Evolutionary conservation across 2,113 vertebrate genomes (phyloP).

Genomic region (Balaeniceps rex): DNA sequence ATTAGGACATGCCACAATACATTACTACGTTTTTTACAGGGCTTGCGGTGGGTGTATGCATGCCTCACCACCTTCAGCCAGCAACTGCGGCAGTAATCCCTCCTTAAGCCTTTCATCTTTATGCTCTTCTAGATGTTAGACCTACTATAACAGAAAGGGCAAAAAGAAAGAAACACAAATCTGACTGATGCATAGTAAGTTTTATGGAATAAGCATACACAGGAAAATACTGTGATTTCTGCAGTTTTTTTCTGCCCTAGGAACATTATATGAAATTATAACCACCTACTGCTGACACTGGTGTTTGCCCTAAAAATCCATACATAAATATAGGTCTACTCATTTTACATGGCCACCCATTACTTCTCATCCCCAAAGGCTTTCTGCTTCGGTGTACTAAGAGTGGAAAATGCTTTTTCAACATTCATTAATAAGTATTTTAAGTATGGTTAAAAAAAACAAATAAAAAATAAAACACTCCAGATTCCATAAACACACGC

Average conservation of each 20-base stretch:
- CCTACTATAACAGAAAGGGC: not conserved
- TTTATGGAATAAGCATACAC: not conserved
- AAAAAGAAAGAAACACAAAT: not conserved
- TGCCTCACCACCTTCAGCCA: not conserved
- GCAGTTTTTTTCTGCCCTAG: not conserved
- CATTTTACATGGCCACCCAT: not conserved
- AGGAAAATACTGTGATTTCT: not conserved
- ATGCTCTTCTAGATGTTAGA: not conserved
- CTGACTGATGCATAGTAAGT: not conserved
- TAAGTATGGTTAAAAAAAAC: not conserved
- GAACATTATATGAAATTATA: not conserved
- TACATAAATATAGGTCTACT: not conserved
- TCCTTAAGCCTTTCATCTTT: not conserved
- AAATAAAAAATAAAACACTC: not conserved
- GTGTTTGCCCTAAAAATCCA: not conserved
- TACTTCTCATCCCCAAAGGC: not conserved
- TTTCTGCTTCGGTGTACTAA: not conserved
- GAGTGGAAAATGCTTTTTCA: not conserved
- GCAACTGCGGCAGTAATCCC: not conserved
- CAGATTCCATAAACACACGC: not conserved
- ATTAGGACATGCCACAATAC: not conserved
- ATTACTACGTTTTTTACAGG: not conserved
- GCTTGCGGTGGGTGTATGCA: not conserved
- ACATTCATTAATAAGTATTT: not conserved
- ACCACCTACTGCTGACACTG: not conserved